Evolutionary conservation across 2,888 invertebrate species (phyloP), one percentile per base, ranked within the genome.

Genomic region (Bembecia ichneumoniformis): DNA sequence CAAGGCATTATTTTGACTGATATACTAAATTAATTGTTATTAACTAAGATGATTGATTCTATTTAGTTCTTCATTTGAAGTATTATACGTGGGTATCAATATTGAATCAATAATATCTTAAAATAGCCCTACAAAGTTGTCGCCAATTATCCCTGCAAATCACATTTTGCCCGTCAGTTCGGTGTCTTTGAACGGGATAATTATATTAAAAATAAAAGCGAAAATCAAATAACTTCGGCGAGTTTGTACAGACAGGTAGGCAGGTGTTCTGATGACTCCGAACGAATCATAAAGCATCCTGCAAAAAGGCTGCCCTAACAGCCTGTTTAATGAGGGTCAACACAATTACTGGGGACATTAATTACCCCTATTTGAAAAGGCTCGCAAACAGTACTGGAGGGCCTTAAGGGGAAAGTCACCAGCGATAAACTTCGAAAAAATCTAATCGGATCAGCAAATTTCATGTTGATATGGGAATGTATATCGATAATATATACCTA

Each of bases 261-360:
- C 40, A 40, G 40, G 40, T 40, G 40, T 13, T n/a, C 40, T 40
- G 40, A 40, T 40, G 40, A 14, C 40, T 58, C 51, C 54, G 51
- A 53, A 57, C 55, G 62, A 55, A 57, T 59, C 68, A 62, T 71
- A 70, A 69, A 69, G 55, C 62, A 71, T 66, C 28, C 63, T 60
- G 65, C 66, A 63, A 71, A 71, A 64, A 67, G 62, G 57, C 58
- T 60, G 54, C 58, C 61, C 54, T 66, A 64, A 69, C 58, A 54
- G 57, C 57, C 52, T 44, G 51, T 54, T 64, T 68, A 72, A 71
- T 70, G 66, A 68, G 68, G 72, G 70, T 71, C 68, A 64, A 67
- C 68, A 63, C 65, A 63, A 69, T 71, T 66, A 67, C 66, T 66
- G 60, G 66, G 55, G 61, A 67, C 69, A 67, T 72, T 69, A 72